A percentile compares a stretch with the other conserved stretches of the same genome.
Conservation (phyloP, 2,113 vertebrate species). For the Dicaeum eximium region DNA sequence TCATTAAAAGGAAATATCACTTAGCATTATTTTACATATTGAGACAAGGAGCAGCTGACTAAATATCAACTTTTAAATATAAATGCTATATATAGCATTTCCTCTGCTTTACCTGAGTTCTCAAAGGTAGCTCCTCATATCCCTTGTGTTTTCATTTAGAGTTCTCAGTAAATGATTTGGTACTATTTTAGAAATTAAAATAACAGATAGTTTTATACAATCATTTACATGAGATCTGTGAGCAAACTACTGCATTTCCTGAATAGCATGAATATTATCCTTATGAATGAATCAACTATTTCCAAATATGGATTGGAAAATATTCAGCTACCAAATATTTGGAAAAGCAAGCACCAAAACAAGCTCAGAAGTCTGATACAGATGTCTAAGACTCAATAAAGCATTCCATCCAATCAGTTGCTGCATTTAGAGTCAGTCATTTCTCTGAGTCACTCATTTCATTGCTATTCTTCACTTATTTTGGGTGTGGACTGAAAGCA, state of each 20-base stretch:
- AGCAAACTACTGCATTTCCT: slow-evolving; percentile 29
- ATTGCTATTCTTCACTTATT: slow-evolving; percentile 38
- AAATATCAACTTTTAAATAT: slow-evolving; percentile 4
- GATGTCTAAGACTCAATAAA: slow-evolving; percentile 45
- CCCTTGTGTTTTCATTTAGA: not conserved
- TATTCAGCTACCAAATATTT: slow-evolving; percentile 56
- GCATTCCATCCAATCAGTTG: slow-evolving; percentile 22
- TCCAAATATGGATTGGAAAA: slow-evolving; percentile 66
- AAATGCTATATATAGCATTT: not conserved
- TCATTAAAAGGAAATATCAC: not conserved
- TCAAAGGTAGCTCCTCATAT: not conserved
- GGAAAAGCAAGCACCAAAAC: slow-evolving; percentile 49
- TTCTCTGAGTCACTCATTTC: slow-evolving; percentile 53
- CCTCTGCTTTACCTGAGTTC: not conserved
- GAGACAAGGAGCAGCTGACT: not conserved
- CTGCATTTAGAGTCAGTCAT: slow-evolving; percentile 11
- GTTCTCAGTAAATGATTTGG: not conserved
- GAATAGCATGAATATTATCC: slow-evolving; percentile 27
- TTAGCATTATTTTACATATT: slow-evolving; percentile 26
- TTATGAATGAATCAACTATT: slow-evolving; percentile 59
- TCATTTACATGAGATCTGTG: not conserved
- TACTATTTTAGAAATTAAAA: not conserved
- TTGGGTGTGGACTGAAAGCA: slow-evolving; percentile 35
- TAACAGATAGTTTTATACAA: not conserved
- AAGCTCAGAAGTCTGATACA: slow-evolving; percentile 21